Evolutionary conservation across 2,113 vertebrate genomes (phyloP).

Genomic region (Pachycephala philippinensis): DNA sequence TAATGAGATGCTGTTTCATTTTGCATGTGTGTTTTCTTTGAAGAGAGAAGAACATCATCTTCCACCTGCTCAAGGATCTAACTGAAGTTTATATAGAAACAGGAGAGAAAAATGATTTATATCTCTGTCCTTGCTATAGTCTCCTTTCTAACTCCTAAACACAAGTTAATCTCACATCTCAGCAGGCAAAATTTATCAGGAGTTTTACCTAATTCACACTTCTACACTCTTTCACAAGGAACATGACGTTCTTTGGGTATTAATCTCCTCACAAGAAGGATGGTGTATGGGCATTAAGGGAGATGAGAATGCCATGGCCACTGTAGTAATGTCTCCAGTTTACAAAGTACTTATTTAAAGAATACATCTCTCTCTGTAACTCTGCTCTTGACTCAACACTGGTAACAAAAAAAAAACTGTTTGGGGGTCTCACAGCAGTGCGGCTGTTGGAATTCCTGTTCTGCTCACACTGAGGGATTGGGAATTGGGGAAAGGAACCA

Average conservation of each 20-base stretch:
- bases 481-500: neutral
- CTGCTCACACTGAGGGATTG: neutral
- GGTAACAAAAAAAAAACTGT: neutral
- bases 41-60: neutral
- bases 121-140: neutral
- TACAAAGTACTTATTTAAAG: neutral
- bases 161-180: neutral
- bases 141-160: neutral
- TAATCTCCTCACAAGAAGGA: neutral
- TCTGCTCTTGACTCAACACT: neutral
- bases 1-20: constrained; percentile 13
- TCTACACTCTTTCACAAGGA: neutral
- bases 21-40: neutral
- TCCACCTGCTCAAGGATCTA: constrained; percentile 9
- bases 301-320: neutral
- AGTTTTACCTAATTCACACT: neutral
- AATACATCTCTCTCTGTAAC: neutral
- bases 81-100: neutral
- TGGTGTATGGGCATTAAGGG: neutral
- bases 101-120: neutral
- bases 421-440: neutral
- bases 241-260: neutral
- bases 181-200: neutral
- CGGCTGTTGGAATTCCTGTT: neutral
- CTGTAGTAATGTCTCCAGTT: neutral